phyloP scores from a whole-genome alignment of 30 jellyfish, hydroid and myxozoan genomes.

The Phacellophora camtschatica region DNA sequence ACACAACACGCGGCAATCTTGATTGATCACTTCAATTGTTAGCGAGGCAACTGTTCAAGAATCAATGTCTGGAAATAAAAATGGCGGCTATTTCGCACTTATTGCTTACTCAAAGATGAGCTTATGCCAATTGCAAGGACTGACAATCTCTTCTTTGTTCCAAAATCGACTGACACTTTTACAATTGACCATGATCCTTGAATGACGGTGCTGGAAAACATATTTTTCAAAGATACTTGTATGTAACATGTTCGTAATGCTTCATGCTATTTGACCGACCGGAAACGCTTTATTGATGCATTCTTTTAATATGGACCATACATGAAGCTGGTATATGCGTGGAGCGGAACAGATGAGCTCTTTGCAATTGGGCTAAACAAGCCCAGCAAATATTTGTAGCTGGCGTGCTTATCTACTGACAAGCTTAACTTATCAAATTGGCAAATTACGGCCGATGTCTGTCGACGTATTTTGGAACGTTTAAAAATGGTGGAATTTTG shows the following conservation, averaged over 20 bases:
- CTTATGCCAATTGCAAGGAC: slow-evolving; percentile 53
- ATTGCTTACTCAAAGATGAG: slow-evolving; percentile 51
- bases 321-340: slow-evolving; percentile 41
- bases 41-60: slow-evolving; percentile 68
- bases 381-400: slow-evolving; percentile 52
- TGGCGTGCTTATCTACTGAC: slow-evolving; percentile 46
- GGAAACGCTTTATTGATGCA: slow-evolving; percentile 67
- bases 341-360: slow-evolving; percentile 71
- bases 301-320: neutral
- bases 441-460: slow-evolving; percentile 14
- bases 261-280: slow-evolving; percentile 69
- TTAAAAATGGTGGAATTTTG: neutral
- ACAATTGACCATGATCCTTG: slow-evolving; percentile 60
- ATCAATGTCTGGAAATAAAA: slow-evolving; percentile 63
- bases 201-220: slow-evolving; percentile 72
- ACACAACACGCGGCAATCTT: slow-evolving; percentile 81
- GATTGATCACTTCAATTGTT: slow-evolving; percentile 67
- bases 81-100: slow-evolving; percentile 83
- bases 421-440: slow-evolving; percentile 50
- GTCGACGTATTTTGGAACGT: slow-evolving; percentile 31
- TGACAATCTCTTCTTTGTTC: slow-evolving; percentile 66
- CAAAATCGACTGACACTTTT: slow-evolving; percentile 59
- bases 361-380: slow-evolving; percentile 43
- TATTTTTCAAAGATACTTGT: slow-evolving; percentile 61
- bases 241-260: slow-evolving; percentile 10